Evolutionary conservation across 2,113 vertebrate species (phyloP), one percentile per base, ranked within the genome.

Genomic region (Lycaon pictus): DNA sequence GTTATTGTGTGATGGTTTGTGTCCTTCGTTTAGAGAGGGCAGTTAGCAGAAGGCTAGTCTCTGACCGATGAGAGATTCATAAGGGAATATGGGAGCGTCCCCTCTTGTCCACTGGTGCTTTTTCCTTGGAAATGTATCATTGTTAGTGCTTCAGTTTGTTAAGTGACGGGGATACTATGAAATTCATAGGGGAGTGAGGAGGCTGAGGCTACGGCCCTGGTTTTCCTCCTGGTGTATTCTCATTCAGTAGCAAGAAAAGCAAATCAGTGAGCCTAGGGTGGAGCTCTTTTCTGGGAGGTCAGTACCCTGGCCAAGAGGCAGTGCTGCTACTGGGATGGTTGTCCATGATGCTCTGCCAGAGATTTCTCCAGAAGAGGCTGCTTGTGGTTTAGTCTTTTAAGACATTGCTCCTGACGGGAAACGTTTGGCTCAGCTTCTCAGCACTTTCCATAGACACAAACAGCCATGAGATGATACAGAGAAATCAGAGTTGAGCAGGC

Each of bases 311-410:
- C 97, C 90, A 95, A 94, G 84, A 92, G 86, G 69, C 79, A 0
- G 32, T 12, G 51, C 92, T 92, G 90, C 96, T 94, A 7, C 81
- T 95, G 95, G 89, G 80, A 72, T 20, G 83, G 15, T 7, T 89
- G 48, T 89, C 86, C 58, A 1, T 4, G 93, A 32, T 17, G 65
- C 60, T 4, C 9, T 37, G 96, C 96, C 97, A 96, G 88, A 65
- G 20, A 60, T 96, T 96, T 84, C 97, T 96, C 81, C 92, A 94
- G 83, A 97, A 96, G 48, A 94, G 80, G 67, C 80, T 90, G 94
- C 69, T 93, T 98, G 97, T 72, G 97, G 93, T 96, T 97, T 97
- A 87, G 82, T 58, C 90, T 98, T 97, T 93, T 81, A 97, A 88
- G 91, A 93, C 71, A 69, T 11, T 96, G 85, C 69, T 96, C 56